Base-by-base conservation (phyloP, 2,797 vertebrate genomes). In the Brachyalestes nurse region DNA sequence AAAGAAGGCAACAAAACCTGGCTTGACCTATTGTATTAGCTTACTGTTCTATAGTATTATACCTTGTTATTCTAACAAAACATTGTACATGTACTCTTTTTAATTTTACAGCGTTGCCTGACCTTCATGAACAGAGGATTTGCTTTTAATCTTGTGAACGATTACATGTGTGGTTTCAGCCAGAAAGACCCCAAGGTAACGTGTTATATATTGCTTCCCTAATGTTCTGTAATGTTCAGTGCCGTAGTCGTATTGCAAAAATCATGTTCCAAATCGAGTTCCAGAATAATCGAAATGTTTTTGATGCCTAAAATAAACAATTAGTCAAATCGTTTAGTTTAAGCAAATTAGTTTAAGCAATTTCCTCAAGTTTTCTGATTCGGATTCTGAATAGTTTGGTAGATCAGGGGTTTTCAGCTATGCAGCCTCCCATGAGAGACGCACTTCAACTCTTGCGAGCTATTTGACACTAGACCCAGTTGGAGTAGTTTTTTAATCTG, bases 41-140 rank as follows among this genome's bases (percentile, higher is more conserved):
- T 34, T 34, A 2, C 2, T 34, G 5, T 34, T 34, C 2, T 34
- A 34, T 4, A 34, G 5, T 34, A 34, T 34, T 34, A 34, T 34
- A 34, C 34, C 42, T 2, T 45, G 42, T 45, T n/a, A 51, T 51
- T 10, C 5, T 66, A 45, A 21, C 57, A 12, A 38, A 62, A 69
- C 1, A 9, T n/a, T 8, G 1, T 45, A 45, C 7, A 45, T 12
- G 5, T 45, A 45, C 42, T 45, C 1, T n/a, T 1, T 34, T 66
- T 66, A n/a, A 1, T 0, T 88, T 77, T 75, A 60, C 90, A 99
- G 97, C 95, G 97, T 77, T 98, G 97, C 81, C 92, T 99, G 88
- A 97, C 97, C 0, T 93, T 99, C 87, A 99, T 99, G 97, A 97
- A 99, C 91, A 94, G 98, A 91, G 97, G 98, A 67, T 99, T 97